A percentile compares a stretch with the other conserved stretches of the same genome.
These are phyloP conservation scores for Psettodes erumei DNA, from an alignment of 2,113 vertebrate species.

Conservation along the genomic window DNA sequence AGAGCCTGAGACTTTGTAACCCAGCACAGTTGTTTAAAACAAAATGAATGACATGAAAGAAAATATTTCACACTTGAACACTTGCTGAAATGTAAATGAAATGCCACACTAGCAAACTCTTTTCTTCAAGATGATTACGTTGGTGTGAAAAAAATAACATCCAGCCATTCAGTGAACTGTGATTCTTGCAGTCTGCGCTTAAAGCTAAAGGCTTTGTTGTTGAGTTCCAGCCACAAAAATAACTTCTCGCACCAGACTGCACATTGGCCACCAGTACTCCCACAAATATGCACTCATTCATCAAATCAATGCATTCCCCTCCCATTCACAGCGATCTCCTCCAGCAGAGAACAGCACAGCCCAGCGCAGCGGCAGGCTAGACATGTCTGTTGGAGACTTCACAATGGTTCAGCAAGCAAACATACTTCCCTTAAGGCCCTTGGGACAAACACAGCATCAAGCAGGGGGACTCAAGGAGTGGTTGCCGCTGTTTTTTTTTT, in stretches of 20 bases:
- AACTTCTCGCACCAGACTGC: conserved; percentile 79
- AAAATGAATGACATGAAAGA: too few species aligned
- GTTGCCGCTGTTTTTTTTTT: conserved; percentile 59
- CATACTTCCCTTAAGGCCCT: conserved; percentile 80
- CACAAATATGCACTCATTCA: conserved; percentile 84
- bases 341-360: conserved; percentile 77
- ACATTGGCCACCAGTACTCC: conserved; percentile 82
- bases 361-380: conserved; percentile 74
- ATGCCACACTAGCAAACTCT: conserved; percentile 7
- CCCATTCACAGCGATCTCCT: conserved; percentile 82
- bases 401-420: conserved; percentile 83
- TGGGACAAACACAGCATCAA: conserved; percentile 81
- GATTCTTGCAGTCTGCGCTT: conserved; percentile 60
- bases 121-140: conserved; percentile 18
- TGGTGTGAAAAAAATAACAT: conserved; percentile 52
- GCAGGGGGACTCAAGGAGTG: conserved; percentile 72
- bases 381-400: conserved; percentile 81
- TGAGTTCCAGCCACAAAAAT: conserved; percentile 74
- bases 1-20: background rate
- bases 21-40: too few species aligned
- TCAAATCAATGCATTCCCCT: conserved; percentile 83
- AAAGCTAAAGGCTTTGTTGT: conserved; percentile 77
- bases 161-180: conserved; percentile 60
- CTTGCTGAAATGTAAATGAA: conserved; percentile 6
- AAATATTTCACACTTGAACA: background rate